Conservation (phyloP, 2,797 vertebrate species). For the Tachyglossus aculeatus region DNA sequence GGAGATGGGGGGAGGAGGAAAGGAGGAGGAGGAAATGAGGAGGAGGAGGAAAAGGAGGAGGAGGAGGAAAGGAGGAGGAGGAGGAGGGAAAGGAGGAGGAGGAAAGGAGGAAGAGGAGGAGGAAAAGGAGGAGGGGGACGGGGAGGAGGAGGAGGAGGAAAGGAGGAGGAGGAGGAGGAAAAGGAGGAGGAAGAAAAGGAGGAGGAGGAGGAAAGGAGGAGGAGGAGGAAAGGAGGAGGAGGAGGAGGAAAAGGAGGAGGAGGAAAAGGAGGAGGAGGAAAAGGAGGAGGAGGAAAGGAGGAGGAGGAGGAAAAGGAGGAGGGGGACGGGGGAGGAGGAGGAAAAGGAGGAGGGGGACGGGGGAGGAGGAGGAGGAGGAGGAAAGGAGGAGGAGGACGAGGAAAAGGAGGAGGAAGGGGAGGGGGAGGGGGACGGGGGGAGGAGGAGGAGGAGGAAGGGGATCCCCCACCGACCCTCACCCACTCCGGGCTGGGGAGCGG, state of each 20-base stretch:
- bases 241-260: not conserved
- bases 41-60: no score
- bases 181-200: no score
- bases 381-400: not conserved
- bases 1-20: no score
- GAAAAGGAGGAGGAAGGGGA: not conserved
- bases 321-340: not conserved
- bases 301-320: not conserved
- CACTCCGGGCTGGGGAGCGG: not conserved
- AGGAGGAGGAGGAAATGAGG: no score
- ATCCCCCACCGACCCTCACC: not conserved
- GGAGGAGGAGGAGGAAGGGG: not conserved
- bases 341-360: not conserved
- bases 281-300: not conserved
- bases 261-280: not conserved
- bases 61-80: no score
- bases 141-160: no score
- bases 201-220: no score
- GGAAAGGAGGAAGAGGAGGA: no score
- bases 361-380: not conserved
- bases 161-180: no score
- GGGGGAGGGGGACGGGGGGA: not conserved
- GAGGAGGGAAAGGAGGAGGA: no score
- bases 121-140: no score
- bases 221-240: no score